A percentile compares a stretch with the other conserved stretches of the same genome.
Evolutionary conservation across 2,113 vertebrate genomes (phyloP).

Genomic region (Dryoscopus gambensis): DNA sequence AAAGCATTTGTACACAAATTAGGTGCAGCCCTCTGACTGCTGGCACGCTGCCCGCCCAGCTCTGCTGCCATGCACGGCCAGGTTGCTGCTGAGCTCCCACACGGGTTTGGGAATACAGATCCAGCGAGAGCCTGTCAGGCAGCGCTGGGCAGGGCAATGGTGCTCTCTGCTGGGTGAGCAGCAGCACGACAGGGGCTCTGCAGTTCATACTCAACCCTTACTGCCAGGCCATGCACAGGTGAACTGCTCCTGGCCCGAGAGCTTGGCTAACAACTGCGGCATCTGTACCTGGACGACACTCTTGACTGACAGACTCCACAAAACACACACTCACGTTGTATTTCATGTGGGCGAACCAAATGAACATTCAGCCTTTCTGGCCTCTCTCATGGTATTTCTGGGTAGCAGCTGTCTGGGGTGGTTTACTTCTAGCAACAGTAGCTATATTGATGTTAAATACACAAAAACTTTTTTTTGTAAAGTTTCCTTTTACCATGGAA

Average conservation of each 20-base stretch:
- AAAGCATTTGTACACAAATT: slow-evolving; percentile 27
- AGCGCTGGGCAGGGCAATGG: slow-evolving; percentile 48
- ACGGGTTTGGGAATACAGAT: neutral
- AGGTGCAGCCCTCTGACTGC: neutral
- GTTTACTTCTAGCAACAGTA: neutral
- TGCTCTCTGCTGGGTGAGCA: slow-evolving; percentile 69
- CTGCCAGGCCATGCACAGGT: rapidly evolving
- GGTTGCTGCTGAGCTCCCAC: neutral
- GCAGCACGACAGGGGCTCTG: neutral
- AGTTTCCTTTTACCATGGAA: neutral
- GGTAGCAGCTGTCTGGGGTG: neutral
- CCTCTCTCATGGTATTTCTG: neutral
- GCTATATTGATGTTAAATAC: neutral
- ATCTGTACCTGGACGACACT: neutral
- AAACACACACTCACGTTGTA: neutral
- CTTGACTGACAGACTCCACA: neutral
- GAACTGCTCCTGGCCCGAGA: neutral
- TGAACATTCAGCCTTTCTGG: neutral
- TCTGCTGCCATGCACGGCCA: neutral
- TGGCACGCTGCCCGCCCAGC: neutral
- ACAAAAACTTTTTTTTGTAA: neutral
- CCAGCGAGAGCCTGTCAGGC: neutral
- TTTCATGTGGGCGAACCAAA: neutral
- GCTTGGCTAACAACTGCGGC: rapidly evolving
- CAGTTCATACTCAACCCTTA: rapidly evolving